Evolutionary conservation across 2,888 invertebrate genomes (phyloP).

Genomic region (Operophtera brumata): DNA sequence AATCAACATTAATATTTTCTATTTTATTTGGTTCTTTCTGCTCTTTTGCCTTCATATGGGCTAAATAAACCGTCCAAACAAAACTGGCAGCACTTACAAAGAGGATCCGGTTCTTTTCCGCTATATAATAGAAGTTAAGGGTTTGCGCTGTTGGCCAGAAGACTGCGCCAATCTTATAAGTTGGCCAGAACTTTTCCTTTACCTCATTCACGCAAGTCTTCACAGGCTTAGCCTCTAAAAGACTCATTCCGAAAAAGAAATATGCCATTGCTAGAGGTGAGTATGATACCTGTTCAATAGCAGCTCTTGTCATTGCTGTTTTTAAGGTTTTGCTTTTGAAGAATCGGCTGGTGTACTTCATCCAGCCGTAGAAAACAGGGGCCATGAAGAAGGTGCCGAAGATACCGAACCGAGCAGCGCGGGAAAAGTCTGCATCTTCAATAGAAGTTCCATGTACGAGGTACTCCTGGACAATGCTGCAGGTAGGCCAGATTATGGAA

Average conservation of each 20-base stretch:
- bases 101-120: constrained; percentile 86
- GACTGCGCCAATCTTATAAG: constrained; percentile 84
- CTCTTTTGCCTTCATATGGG: constrained; percentile 84
- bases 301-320: constrained; percentile 61
- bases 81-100: constrained; percentile 87
- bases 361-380: constrained; percentile 88
- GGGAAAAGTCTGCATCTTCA: constrained; percentile 74
- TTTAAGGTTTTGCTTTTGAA: constrained; percentile 50
- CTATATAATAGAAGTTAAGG: constrained; percentile 85
- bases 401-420: constrained; percentile 85
- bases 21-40: constrained; percentile 44
- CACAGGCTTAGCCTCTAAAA: constrained; percentile 84
- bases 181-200: constrained; percentile 85
- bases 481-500: constrained; percentile 85
- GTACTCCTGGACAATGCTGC: constrained; percentile 84
- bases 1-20: neutral
- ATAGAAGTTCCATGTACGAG: constrained; percentile 52
- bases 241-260: constrained; percentile 88
- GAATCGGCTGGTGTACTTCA: constrained; percentile 73
- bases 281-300: constrained; percentile 86
- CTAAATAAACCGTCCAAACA: constrained; percentile 88
- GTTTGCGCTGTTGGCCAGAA: constrained; percentile 88
- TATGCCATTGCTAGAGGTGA: constrained; percentile 86
- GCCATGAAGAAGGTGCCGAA: constrained; percentile 88
- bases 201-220: constrained; percentile 84